These are phyloP conservation scores for Electrona antarctica DNA, from an alignment of 2,113 vertebrate species.

Conservation along the genomic window DNA sequence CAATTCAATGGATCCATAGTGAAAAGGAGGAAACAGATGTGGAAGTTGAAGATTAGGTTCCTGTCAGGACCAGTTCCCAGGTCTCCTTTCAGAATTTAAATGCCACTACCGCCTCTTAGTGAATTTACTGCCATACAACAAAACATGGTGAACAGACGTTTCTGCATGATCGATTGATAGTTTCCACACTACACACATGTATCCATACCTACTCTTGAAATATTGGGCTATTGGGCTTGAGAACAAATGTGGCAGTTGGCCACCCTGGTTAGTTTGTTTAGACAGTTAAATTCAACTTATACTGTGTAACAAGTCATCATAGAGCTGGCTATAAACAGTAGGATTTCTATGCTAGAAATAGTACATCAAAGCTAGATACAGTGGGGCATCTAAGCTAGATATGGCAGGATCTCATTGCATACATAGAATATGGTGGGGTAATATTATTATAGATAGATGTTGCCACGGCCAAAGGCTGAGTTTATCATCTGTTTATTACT, in stretches of 20 bases:
- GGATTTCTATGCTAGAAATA: too few relatives aligned
- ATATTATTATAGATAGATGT: conserved; percentile 14
- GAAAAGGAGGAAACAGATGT: conserved; percentile 75
- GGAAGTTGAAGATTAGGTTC: conserved; percentile 71
- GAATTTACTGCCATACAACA: conserved; percentile 43
- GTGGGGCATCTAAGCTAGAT: conserved; percentile 15
- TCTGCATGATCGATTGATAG: conserved; percentile 41
- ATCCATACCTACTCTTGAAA: conserved; percentile 1
- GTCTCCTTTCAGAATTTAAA: conserved; percentile 32
- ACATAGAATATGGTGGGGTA: conserved; percentile 13
- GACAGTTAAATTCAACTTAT: neutral
- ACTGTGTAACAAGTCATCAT: too few relatives aligned
- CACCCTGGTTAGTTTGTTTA: conserved; percentile 1
- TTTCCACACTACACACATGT: conserved; percentile 38
- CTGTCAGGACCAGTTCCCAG: conserved; percentile 27
- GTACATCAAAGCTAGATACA: neutral
- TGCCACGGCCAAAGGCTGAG: conserved; percentile 45
- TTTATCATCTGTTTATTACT: conserved; percentile 32
- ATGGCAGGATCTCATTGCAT: conserved; percentile 8
- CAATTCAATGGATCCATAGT: conserved; percentile 32
- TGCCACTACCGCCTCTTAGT: conserved; percentile 30
- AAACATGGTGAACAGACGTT: conserved; percentile 32
- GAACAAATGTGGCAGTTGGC: conserved; percentile 16
- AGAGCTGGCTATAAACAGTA: too few relatives aligned
- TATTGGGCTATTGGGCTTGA: conserved; percentile 26